These are phyloP conservation scores for Syngnathus typhle DNA, from an alignment of 2,113 vertebrate species.

Conservation along the genomic window DNA sequence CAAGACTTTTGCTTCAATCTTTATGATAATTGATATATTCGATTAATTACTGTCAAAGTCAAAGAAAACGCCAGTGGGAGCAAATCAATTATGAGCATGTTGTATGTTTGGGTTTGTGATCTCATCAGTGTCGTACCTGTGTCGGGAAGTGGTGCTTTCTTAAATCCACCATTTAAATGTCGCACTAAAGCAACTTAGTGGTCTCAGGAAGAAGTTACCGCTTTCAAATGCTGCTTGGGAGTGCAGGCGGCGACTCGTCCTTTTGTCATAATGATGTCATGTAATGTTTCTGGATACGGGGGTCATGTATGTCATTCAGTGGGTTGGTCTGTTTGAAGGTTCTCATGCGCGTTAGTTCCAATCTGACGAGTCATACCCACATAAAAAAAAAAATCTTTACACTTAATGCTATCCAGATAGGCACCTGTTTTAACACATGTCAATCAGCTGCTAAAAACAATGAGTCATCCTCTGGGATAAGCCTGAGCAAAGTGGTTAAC, in stretches of 20 bases:
- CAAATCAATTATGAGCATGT: too few species aligned
- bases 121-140: not conserved
- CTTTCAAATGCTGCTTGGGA: not conserved
- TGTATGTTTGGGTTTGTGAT: not conserved
- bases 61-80: too few species aligned
- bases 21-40: not conserved
- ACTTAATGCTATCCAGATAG: slow-evolving; percentile 25
- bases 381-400: slow-evolving; percentile 9
- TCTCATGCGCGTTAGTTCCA: slow-evolving; percentile 8
- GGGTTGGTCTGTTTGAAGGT: slow-evolving; percentile 13
- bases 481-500: slow-evolving; percentile 50
- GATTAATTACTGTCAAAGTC: not conserved
- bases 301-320: slow-evolving; percentile 17
- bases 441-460: slow-evolving; percentile 52
- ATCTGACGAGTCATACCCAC: slow-evolving; percentile 8
- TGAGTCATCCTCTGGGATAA: slow-evolving; percentile 55
- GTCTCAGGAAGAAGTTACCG: not conserved
- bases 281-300: not conserved
- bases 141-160: not conserved
- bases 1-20: not conserved
- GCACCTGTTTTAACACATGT: slow-evolving; percentile 51
- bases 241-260: not conserved
- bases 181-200: not conserved
- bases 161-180: not conserved
- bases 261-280: slow-evolving; percentile 4